Evolutionary conservation across 2,888 invertebrate genomes (phyloP), one percentile per base, ranked within the genome.

Genomic region (Eulithis prunata): DNA sequence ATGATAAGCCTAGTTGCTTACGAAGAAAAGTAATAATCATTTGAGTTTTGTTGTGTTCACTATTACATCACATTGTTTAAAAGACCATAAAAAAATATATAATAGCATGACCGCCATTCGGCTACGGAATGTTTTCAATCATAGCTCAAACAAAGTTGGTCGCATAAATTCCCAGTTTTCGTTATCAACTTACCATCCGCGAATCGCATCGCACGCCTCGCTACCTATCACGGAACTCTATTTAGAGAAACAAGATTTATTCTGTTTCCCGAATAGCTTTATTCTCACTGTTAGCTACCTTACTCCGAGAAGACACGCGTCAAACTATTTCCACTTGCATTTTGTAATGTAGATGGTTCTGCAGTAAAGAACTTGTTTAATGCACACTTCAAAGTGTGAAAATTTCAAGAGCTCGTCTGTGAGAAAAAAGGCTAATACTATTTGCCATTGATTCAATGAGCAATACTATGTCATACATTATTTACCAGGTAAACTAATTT

Each of bases 271-370:
- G 47, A 55, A 64, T 62, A 61, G 43, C 60, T 61, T 68, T 64
- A 68, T 61, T 64, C 67, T 60, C 56, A n/a, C 60, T 43, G 58
- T 63, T 53, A 63, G 60, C 56, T 54, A 61, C 64, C 69, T 67
- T 70, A 71, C 68, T 73, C 61, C 61, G 51, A 67, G 68, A 57
- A 64, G 53, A 65, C 68, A 64, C 55, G 51, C 57, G 61, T 70
- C 63, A 70, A 71, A 57, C 57, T 65, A 68, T 68, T 73, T 72
- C 64, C 64, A 53, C 64, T 66, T 64, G 62, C 64, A 62, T 62
- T 69, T 62, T 69, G 65, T 71, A 47, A 64, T 69, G 71, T 67
- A 69, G 62, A 66, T 65, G 53, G 53, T 56, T 49, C 52, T 63
- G 59, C 14, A 45, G 8, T 32, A 58, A 45, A 59, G 49, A 60